phyloP scores from a whole-genome alignment of 2,888 invertebrate genomes.

The Colostygia pectinataria region DNA sequence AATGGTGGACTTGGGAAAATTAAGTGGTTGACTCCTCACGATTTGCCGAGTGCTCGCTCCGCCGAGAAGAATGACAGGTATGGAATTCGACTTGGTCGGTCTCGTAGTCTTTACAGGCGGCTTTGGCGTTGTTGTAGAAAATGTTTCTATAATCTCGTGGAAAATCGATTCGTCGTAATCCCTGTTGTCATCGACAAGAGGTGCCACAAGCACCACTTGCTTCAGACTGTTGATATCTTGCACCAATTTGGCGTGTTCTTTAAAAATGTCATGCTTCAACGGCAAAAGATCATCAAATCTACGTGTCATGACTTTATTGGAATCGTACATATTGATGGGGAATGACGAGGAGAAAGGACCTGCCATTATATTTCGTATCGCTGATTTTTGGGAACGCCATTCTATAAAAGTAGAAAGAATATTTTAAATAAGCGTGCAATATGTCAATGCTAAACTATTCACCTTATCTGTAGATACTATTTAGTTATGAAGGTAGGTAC shows the following conservation, averaged over 20 bases:
- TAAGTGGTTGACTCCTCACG: constrained; percentile 54
- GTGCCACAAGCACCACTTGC: constrained; percentile 63
- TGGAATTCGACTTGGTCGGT: constrained; percentile 47
- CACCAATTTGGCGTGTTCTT: constrained; percentile 74
- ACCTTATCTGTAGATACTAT: no score
- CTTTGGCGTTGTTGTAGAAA: constrained; percentile 44
- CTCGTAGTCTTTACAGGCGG: constrained; percentile 25
- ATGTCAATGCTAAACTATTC: no score
- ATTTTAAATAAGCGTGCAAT: neutral
- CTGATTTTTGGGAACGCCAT: constrained; percentile 25
- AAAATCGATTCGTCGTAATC: constrained; percentile 75
- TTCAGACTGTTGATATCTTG: constrained; percentile 73
- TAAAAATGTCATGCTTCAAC: constrained; percentile 59
- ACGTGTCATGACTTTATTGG: constrained; percentile 35
- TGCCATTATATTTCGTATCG: constrained; percentile 17
- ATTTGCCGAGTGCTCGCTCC: constrained; percentile 63
- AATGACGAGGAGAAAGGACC: constrained; percentile 19
- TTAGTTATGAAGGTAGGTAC: neutral
- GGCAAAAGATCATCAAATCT: constrained; percentile 37
- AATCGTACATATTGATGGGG: constrained; percentile 29
- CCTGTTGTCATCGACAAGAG: constrained; percentile 56
- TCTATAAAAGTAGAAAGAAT: constrained; percentile 21
- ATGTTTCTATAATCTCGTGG: constrained; percentile 68
- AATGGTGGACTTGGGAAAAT: constrained; percentile 55
- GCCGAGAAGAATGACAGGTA: constrained; percentile 64